Evolutionary conservation across 2,888 invertebrate species (phyloP), one percentile per base, ranked within the genome.

Genomic region (Eumacrocentrus americanus): DNA sequence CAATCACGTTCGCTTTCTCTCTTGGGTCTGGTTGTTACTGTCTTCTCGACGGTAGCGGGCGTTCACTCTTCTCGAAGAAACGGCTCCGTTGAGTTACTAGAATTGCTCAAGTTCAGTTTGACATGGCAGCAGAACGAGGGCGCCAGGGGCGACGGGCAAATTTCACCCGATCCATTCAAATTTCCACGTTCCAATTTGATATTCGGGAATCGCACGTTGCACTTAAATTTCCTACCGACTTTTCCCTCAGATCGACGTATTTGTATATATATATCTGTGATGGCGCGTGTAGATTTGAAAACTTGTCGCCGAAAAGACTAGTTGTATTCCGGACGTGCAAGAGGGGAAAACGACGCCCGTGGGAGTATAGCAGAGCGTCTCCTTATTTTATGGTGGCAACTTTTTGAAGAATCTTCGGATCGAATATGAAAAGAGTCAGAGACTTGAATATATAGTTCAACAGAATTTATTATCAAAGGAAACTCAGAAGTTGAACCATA

Each of bases 151-250:
- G 18, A 44, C 34, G 25, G 54, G n/a, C n/a, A n/a, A 29, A 29
- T 54, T 42, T 16, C 12, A 44, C 29, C 22, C 23, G 16, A 51
- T 51, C 51, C 42, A n/a, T 29, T 23, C 25, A 29, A 54, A 44
- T 48, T 61, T 63, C 59, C 54, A 62, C 65, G 65, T 70, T 72
- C 70, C 72, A 71, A 70, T 70, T 71, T 71, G 68, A 72, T 75
- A 74, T 74, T 74, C 73, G 53, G 59, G 64, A 62, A 64, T 70
- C 66, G 64, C 66, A 44, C 69, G 53, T 64, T 67, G 62, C 62
- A 53, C 61, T 67, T 69, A 69, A 72, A 71, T 70, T 69, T 70
- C 66, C 56, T 48, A 57, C 53, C 37, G n/a, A n/a, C 52, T 52
- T 60, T 57, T 59, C 58, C 44, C 53, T 40, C 18, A 20, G n/a